Conservation (phyloP, 2,113 vertebrate species). For the Ursus arctos region DNA sequence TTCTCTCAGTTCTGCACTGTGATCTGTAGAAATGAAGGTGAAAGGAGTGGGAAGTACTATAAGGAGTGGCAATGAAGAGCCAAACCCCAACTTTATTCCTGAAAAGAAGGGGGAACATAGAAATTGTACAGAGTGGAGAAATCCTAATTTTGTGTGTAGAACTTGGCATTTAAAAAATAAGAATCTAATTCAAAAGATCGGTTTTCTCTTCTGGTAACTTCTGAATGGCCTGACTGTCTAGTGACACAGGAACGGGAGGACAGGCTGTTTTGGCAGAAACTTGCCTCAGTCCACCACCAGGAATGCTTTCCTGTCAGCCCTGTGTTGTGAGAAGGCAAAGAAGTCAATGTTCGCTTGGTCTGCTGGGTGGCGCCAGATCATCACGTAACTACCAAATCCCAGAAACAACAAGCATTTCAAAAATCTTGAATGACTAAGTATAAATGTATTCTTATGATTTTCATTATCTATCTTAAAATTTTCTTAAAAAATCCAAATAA, state of each 20-base stretch:
- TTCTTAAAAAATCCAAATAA: not conserved
- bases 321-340: too few relatives aligned
- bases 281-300: not conserved
- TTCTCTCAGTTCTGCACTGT: not conserved
- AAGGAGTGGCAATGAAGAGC: not conserved
- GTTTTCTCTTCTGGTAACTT: not conserved
- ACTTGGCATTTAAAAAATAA: not conserved
- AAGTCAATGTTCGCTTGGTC: not conserved
- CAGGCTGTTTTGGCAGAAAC: not conserved
- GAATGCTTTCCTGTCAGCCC: not conserved
- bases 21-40: not conserved
- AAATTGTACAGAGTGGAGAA: not conserved
- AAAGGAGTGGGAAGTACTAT: not conserved
- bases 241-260: not conserved
- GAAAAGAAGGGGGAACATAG: not conserved
- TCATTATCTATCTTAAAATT: not conserved
- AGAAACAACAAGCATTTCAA: not conserved
- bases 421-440: not conserved
- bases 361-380: constrained; percentile 80
- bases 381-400: constrained; percentile 17
- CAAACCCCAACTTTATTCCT: not conserved
- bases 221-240: not conserved
- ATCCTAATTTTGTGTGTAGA: not conserved
- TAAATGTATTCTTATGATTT: not conserved
- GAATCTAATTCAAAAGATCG: not conserved